These are phyloP conservation scores for Cassiopea andromeda DNA, from an alignment of 30 jellyfish, hydroid and myxozoan genomes.

Conservation along the genomic window DNA sequence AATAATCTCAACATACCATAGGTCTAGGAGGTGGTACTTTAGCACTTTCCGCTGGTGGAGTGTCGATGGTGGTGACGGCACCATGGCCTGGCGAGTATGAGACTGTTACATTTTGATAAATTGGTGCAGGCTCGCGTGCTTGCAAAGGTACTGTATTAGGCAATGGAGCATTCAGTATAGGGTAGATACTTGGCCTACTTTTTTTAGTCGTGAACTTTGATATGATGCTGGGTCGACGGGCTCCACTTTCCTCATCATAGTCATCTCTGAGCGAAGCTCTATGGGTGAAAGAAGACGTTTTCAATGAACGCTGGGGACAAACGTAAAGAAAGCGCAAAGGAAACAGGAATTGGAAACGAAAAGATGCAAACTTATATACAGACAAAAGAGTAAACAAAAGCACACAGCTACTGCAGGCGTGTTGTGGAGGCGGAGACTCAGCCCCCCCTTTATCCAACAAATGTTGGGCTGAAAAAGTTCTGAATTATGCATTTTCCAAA, in stretches of 20 bases:
- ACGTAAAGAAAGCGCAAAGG: background rate
- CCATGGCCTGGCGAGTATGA: conserved; percentile 15
- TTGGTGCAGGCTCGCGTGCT: conserved; percentile 56
- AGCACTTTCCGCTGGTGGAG: background rate
- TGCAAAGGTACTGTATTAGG: conserved; percentile 37
- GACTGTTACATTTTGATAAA: conserved; percentile 26
- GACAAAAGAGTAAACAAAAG: too few relatives aligned
- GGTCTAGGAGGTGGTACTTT: conserved; percentile 59
- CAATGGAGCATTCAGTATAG: conserved; percentile 33
- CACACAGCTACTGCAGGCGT: too few relatives aligned
- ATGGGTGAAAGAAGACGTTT: background rate
- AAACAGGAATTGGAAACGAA: too few relatives aligned
- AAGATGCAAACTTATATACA: too few relatives aligned
- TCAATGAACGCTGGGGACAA: background rate
- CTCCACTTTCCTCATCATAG: conserved; percentile 57
- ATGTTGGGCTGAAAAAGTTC: too few relatives aligned
- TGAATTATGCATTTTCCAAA: too few relatives aligned
- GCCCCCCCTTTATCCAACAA: too few relatives aligned
- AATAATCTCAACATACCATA: conserved; percentile 19
- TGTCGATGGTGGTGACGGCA: background rate
- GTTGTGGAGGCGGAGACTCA: too few relatives aligned
- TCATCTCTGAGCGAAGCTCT: conserved; percentile 60
- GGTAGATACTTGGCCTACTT: conserved; percentile 52
- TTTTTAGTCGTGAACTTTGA: conserved; percentile 38
- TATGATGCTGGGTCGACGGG: conserved; percentile 46